Base-by-base conservation (phyloP, 1,140 invertebrate genomes). In the Leptinotarsa defecta region DNA sequence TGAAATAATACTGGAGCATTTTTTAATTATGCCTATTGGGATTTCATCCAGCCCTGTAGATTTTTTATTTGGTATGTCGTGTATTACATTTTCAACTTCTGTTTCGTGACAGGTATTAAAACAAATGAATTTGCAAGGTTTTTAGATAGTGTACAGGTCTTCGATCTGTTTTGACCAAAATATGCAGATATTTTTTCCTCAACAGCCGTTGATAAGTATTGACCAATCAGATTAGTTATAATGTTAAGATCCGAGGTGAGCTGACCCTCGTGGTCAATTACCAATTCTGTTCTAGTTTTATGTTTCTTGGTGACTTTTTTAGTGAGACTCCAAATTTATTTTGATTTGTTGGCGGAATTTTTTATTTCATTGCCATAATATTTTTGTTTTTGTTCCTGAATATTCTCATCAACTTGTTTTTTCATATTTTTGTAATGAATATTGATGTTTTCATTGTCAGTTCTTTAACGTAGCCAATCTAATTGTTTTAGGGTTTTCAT, bases 371-470 rank as follows among this genome's bases (percentile, higher is more conserved):
- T 24, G 24, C 24, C 24, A 19, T 64, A 1, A 64, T 64, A 64
- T 64, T 24, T 64, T 64, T 19, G 4, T 8, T 64, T 64, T 64
- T 64, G 6, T 64, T 64, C 0, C 63, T 19, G 63, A 64, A 64
- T 64, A 64, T 64, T 24, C 19, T 64, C 6, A 24, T 64, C 63
- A 13, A 64, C 63, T 64, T 64, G 63, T 64, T 64, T 64, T 64
- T 64, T 64, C 63, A 19, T 64, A 19, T 64, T 24, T 64, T 22
- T 64, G 19, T 64, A 64, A 19, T n/a, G 62, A 15, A 19, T 64
- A 15, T 64, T 64, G 62, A 64, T 19, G 62, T 64, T 19, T 19
- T 64, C 62, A 64, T 64, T 64, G 22, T 22, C 2, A 22, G 22
- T 22, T 22, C 22, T 22, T 22, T 22, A 2, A 22, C 22, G 22